Evolutionary conservation across 1,140 invertebrate genomes (phyloP).

Genomic region (Brachionus rotundiformis): DNA sequence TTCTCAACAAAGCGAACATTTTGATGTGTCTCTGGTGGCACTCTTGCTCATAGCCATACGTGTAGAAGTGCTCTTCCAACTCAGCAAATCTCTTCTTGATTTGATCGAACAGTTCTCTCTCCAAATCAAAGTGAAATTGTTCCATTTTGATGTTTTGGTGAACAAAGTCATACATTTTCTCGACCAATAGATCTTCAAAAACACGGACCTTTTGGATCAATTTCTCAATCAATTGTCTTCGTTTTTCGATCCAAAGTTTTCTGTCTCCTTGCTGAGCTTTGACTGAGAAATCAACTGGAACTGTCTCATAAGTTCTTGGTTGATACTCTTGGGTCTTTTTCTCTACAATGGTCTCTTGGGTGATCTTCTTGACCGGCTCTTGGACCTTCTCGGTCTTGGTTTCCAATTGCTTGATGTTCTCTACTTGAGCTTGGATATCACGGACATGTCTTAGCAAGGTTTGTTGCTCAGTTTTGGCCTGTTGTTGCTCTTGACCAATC

Average conservation of each 20-base stretch:
- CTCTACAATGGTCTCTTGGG: background rate
- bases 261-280: background rate
- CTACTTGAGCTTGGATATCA: constrained; percentile 25
- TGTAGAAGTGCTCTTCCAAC: background rate
- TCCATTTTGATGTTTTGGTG: background rate
- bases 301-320: background rate
- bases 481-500: constrained; percentile 18
- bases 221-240: constrained; percentile 35
- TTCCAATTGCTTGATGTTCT: background rate
- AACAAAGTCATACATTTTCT: constrained; percentile 7
- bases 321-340: background rate
- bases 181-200: constrained; percentile 23
- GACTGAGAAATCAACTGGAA: constrained; percentile 6
- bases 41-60: constrained; percentile 1
- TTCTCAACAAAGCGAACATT: constrained; percentile 11
- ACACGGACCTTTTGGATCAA: constrained; percentile 13
- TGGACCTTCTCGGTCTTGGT: constrained; percentile 4
- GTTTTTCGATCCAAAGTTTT: background rate
- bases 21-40: background rate
- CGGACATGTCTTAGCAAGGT: constrained; percentile 27
- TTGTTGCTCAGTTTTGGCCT: background rate
- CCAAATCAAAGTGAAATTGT: constrained; percentile 32
- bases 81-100: constrained; percentile 41
- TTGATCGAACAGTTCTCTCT: constrained; percentile 28
- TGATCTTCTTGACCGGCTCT: background rate